Base-by-base conservation (phyloP, 92 coral and sea anemone genomes). In the Porites rus region DNA sequence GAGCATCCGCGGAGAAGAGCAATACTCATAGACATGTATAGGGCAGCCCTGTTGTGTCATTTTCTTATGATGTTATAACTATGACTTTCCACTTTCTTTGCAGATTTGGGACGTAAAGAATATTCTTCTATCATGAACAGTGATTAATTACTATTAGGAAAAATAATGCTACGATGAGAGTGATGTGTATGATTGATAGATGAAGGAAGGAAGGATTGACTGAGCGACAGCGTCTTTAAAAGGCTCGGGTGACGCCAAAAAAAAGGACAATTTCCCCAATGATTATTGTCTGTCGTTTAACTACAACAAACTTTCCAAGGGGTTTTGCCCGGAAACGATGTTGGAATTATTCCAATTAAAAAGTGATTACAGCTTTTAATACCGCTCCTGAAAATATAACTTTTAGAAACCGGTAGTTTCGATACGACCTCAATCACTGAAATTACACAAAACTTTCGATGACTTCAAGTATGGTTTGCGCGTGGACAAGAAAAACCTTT, bases 51-150 rank as follows among this genome's bases (percentile, higher is more conserved):
- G 31, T 28, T 28, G 61, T 56, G 61, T 10, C 61, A 56, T 56
- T 14, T 14, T 56, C 46, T 38, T 38, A 38, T 4, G 46, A 56
- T 74, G 7, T 70, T 79, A 4, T 31, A 6, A n/a, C 58, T 19
- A 0, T 16, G 68, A 12, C 65, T 16, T 68, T 78, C 9, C 13
- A 7, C 21, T 72, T 89, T 84, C 22, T 67, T 83, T 84, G 20
- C 90, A 93, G 96, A 80, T 93, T 59, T 93, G 96, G 96, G 96
- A 93, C 72, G 90, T 90, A 22, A 93, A 93, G 82, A 81, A 91
- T 25, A 89, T 93, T 71, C 69, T 93, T 50, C 58, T 93, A 69
- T 93, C 94, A 67, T 93, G 62, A 81, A 31, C 84, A 8, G 19
- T 17, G 14, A 80, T 13, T 8, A 68, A 18, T 67, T 5, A 17